Base-by-base conservation (phyloP, 2,888 invertebrate genomes). In the Leucophenga montana region DNA sequence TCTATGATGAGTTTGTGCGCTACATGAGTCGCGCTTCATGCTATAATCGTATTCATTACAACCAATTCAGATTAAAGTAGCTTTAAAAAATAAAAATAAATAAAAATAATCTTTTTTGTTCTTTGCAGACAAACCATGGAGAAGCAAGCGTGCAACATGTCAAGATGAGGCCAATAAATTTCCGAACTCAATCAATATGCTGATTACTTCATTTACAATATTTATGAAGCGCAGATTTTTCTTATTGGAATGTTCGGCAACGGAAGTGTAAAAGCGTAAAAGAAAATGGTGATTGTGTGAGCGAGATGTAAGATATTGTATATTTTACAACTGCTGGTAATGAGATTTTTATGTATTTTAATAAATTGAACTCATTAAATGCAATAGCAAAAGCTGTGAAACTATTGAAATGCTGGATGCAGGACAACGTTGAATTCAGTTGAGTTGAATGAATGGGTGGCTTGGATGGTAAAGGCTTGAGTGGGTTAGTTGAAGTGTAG, bases 331-430 rank as follows among this genome's bases (percentile, higher is more conserved):
- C 56, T 66, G 20, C 33, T 56, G 3, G 66, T 44, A 44, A 56
- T 54, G 39, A 62, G 70, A 65, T 67, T 72, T 69, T 72, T 66
- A 68, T 70, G 31, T 61, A 57, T 69, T 70, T 69, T 77, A 77
- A 77, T 78, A 80, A 81, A 82, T 78, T 76, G 79, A 78, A 73
- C 71, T 77, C 80, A 82, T 85, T 84, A 85, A 86, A 83, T 83
- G 79, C 56, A n/a, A n/a, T n/a, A 66, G 50, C 50, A 50, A n/a
- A 5, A 27, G 22, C 56, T n/a, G 11, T 20, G 31, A 18, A 31
- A 39, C 62, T 62, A 39, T 3, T 54, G 56, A 11, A 59, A 13
- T 39, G n/a, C 8, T 9, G 16, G n/a, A n/a, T n/a, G 14, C 14
- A 22, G 80, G 71, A 46, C 68, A 73, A 81, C 77, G 79, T 31